Evolutionary conservation across 1,140 invertebrate species (phyloP), one percentile per base, ranked within the genome.

Genomic region (Drosophila arawakana): DNA sequence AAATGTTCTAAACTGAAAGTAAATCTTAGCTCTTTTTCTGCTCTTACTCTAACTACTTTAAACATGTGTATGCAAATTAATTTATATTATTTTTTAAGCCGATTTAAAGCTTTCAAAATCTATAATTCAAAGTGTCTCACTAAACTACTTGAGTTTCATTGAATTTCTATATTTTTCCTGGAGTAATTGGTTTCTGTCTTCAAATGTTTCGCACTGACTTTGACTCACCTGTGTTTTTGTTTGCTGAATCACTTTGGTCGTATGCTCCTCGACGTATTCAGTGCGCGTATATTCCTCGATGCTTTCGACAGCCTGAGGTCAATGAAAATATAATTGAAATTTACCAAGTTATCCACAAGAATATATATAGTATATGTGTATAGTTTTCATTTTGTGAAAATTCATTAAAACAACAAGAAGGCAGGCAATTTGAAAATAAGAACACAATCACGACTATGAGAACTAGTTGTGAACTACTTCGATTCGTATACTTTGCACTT

Each of bases 291-390:
- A 91, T 86, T 92, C 74, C 69, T 91, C 91, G 76, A 89, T 82
- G 62, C 83, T 92, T 91, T 92, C 91, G 80, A 92, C 91, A 88
- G 91, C 91, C 91, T 92, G 77, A 63, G 85, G 60, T 76, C 72
- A 88, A 89, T 81, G 75, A 73, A 75, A 81, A 90, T 75, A 63
- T 90, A 80, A 84, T 71, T 76, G 57, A 63, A 58, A 80, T 72
- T 63, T 21, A 44, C 61, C 49, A 78, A 76, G 47, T 61, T 69
- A 73, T 50, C 10, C 43, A 72, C 62, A 62, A 55, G 25, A n/a
- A 74, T 47, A 57, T 37, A 54, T 25, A 49, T 69, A 30, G 11
- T 62, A 8, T 41, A 25, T 46, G 34, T 59, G 18, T n/a, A n/a
- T 60, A 35, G 13, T 44, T 44, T 68, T 54, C 39, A 54, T 46